Evolutionary conservation across 1,140 invertebrate genomes (phyloP).

Genomic region (Drosophila ananassae): DNA sequence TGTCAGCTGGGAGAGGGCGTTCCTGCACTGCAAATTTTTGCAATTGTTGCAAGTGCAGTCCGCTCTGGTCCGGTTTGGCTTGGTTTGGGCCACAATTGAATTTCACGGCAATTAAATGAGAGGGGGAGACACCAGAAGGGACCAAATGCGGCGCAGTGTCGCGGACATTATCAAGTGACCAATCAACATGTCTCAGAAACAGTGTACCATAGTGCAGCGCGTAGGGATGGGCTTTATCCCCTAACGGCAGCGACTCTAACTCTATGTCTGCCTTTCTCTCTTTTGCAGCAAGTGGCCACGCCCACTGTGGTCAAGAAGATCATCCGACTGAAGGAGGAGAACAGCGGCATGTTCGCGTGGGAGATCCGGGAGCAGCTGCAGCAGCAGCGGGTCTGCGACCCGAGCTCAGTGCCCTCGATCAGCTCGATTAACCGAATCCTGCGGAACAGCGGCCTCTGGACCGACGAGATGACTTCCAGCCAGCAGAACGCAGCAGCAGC

Average conservation of each 20-base stretch:
- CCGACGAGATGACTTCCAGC: slow-evolving; percentile 85
- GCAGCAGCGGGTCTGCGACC: slow-evolving; percentile 93
- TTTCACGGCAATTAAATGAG: slow-evolving; percentile 79
- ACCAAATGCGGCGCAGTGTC: neutral
- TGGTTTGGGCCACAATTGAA: slow-evolving; percentile 57
- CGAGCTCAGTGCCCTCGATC: slow-evolving; percentile 94
- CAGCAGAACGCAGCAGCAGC: slow-evolving; percentile 78
- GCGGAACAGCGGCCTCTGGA: slow-evolving; percentile 91
- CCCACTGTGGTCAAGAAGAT: slow-evolving; percentile 97
- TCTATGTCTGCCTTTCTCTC: slow-evolving; percentile 63
- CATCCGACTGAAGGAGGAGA: slow-evolving; percentile 94
- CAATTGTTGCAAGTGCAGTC: slow-evolving; percentile 18
- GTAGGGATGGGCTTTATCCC: neutral
- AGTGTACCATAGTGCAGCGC: neutral
- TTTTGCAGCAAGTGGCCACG: slow-evolving; percentile 94
- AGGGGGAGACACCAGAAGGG: neutral
- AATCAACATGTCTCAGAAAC: neutral
- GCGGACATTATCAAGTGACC: slow-evolving; percentile 8
- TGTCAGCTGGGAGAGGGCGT: slow-evolving; percentile 52
- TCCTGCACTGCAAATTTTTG: slow-evolving; percentile 22
- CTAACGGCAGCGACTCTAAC: neutral
- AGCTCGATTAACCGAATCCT: slow-evolving; percentile 97
- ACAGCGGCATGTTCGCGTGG: slow-evolving; percentile 96
- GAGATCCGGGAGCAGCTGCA: slow-evolving; percentile 95
- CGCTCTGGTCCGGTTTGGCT: slow-evolving; percentile 28